Evolutionary conservation across 2,113 vertebrate species (phyloP).

Genomic region (Tupaia chinensis): DNA sequence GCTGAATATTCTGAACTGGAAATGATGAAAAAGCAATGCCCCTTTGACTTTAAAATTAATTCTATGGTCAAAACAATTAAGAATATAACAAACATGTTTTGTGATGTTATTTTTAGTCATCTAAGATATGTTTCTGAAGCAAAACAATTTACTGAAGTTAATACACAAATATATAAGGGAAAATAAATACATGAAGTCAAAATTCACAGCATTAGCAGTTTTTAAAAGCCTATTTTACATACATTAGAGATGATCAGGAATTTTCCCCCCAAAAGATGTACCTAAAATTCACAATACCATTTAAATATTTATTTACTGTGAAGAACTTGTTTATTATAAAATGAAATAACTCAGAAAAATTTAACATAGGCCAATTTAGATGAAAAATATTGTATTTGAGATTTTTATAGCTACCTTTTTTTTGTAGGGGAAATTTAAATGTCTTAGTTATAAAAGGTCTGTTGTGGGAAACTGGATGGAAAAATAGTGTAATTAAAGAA

Average conservation of each 20-base stretch:
- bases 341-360: constrained; percentile 75
- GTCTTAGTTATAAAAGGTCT: background rate
- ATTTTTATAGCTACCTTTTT: constrained; percentile 45
- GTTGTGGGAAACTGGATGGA: background rate
- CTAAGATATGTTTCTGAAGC: constrained; percentile 68
- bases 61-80: constrained; percentile 93
- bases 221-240: background rate
- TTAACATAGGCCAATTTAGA: constrained; percentile 67
- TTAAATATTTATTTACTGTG: constrained; percentile 78
- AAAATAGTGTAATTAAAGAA: background rate
- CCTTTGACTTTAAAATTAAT: constrained; percentile 96
- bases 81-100: constrained; percentile 85
- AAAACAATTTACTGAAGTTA: constrained; percentile 64
- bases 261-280: constrained; percentile 55
- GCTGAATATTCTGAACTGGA: constrained; percentile 93
- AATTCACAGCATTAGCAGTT: background rate
- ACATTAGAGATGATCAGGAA: constrained; percentile 55
- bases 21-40: constrained; percentile 93
- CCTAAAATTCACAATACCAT: constrained; percentile 68
- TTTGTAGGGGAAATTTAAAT: background rate
- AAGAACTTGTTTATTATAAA: constrained; percentile 74
- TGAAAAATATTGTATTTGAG: constrained; percentile 56
- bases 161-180: constrained; percentile 30
- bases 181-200: background rate
- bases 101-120: constrained; percentile 84